Evolutionary conservation across 2,113 vertebrate genomes (phyloP).

Genomic region (Austrofundulus limnaeus): DNA sequence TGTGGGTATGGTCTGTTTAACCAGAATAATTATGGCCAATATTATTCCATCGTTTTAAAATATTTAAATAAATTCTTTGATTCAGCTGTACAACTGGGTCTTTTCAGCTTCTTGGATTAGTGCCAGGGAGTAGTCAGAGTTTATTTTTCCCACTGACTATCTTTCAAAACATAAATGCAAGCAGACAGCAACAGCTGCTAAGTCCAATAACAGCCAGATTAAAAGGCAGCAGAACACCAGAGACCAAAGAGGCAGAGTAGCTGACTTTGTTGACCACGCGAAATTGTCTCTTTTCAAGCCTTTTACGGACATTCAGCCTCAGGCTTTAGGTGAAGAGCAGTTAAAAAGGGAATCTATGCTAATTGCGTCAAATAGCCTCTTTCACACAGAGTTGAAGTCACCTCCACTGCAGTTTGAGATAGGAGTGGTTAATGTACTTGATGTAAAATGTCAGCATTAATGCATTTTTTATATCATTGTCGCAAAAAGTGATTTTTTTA

Average conservation of each 20-base stretch:
- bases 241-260: slow-evolving; percentile 14
- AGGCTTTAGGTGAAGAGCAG: slow-evolving; percentile 31
- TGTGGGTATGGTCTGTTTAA: neutral
- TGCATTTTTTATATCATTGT: slow-evolving; percentile 9
- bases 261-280: slow-evolving; percentile 27
- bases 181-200: slow-evolving; percentile 44
- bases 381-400: slow-evolving; percentile 32
- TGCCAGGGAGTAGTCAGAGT: slow-evolving; percentile 2
- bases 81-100: neutral
- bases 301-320: slow-evolving; percentile 31
- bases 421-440: slow-evolving; percentile 18
- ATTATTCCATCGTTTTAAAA: neutral
- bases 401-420: slow-evolving; percentile 24
- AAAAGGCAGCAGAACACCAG: slow-evolving; percentile 23
- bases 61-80: neutral
- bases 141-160: neutral
- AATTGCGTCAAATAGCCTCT: slow-evolving; percentile 45
- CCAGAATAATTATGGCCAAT: neutral
- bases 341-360: slow-evolving; percentile 45
- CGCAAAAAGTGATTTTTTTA: slow-evolving; percentile 5
- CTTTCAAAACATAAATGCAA: slow-evolving; percentile 20
- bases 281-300: slow-evolving; percentile 27
- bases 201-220: slow-evolving; percentile 28
- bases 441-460: slow-evolving; percentile 27
- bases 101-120: slow-evolving; percentile 12